phyloP scores from a whole-genome alignment of 2,888 invertebrate genomes.

The Boloria selene region DNA sequence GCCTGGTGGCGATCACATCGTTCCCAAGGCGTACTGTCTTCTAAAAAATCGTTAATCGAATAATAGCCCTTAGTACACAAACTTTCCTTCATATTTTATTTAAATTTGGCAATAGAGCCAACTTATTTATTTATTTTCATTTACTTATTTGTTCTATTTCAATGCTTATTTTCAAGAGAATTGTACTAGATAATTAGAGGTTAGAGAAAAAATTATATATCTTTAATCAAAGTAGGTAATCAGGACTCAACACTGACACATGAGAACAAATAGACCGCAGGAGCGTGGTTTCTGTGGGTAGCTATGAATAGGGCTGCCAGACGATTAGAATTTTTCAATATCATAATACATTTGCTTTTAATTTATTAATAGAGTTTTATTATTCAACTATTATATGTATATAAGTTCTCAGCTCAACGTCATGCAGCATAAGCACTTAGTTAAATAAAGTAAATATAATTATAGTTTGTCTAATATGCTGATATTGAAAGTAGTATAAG shows the following conservation, averaged over 20 bases:
- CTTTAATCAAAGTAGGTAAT: constrained; percentile 35
- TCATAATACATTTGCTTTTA: neutral
- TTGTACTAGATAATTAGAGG: neutral
- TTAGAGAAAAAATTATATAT: neutral
- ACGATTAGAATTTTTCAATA: neutral
- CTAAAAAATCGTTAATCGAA: no score
- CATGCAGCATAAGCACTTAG: no score
- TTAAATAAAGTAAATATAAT: no score
- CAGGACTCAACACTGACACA: constrained; percentile 36
- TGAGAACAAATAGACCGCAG: constrained; percentile 40
- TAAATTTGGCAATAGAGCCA: no score
- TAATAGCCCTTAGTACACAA: no score
- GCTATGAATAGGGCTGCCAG: constrained; percentile 30
- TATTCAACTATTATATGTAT: neutral
- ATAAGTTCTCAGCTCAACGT: no score
- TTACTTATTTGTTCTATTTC: neutral
- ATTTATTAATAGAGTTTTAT: neutral
- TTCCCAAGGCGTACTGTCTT: no score
- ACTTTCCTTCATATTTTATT: no score
- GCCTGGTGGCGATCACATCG: no score
- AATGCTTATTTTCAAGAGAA: neutral
- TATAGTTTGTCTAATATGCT: no score
- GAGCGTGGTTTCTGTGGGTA: constrained; percentile 34
- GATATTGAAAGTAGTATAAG: no score
- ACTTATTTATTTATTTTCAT: neutral